phyloP scores from a whole-genome alignment of 1,140 invertebrate species.

The Heliconius himera region DNA sequence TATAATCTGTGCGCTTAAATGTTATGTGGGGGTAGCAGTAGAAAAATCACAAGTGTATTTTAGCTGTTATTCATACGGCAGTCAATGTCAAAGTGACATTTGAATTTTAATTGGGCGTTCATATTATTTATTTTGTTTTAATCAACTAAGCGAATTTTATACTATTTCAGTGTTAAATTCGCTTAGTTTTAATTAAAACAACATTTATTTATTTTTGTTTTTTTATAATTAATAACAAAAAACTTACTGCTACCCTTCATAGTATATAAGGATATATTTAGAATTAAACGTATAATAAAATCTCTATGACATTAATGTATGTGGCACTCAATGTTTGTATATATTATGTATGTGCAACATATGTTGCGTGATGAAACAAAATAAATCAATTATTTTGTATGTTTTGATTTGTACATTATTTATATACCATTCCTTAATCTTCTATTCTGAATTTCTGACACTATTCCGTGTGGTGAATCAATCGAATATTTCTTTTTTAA shows the following conservation, averaged over 20 bases:
- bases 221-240: not conserved
- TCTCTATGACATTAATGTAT: not conserved
- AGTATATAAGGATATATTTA: not conserved
- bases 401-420: not conserved
- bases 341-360: constrained; percentile 26
- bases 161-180: too few species aligned
- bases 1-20: constrained; percentile 2
- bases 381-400: constrained; percentile 31
- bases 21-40: not conserved
- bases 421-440: not conserved
- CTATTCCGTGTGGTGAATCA: too few species aligned
- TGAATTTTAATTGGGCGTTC: not conserved
- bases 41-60: not conserved
- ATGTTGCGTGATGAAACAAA: constrained; percentile 23
- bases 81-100: not conserved
- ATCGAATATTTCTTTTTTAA: too few species aligned
- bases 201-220: too few species aligned
- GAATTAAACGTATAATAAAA: not conserved
- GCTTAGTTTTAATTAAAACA: too few species aligned
- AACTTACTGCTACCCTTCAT: not conserved
- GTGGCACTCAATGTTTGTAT: constrained; percentile 15
- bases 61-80: not conserved
- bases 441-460: not conserved
- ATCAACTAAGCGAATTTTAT: too few species aligned
- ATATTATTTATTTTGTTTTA: not conserved